Base-by-base conservation (phyloP, 2,797 vertebrate genomes). In the Helostoma temminkii region DNA sequence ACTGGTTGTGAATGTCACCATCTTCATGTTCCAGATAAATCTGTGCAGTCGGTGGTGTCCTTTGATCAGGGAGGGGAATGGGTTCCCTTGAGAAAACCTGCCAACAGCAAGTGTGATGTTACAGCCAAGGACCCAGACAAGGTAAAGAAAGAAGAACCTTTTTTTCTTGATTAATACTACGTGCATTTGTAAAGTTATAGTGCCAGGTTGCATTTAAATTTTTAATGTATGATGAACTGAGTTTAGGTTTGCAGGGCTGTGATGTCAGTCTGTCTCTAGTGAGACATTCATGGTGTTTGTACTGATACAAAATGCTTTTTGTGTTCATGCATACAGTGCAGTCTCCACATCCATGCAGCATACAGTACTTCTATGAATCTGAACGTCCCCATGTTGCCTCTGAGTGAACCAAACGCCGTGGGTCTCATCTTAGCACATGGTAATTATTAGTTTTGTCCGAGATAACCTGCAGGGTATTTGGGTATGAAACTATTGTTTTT, bases 51-150 rank as follows among this genome's bases (percentile, higher is more conserved):
- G 0, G 95, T 97, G 68, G 95, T 97, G 84, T 96, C 96, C 12
- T 98, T 97, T 61, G 96, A 99, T 87, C 95, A 95, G 56, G 97
- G 97, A 45, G 97, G 97, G 36, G 94, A 97, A 76, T 98, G 97
- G 97, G 84, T 93, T 64, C 94, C 94, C 4, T 88, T 98, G 66
- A 88, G 79, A 74, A 96, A 95, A 84, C 97, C 97, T 47, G 92
- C 92, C 60, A 95, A 97, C 86, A 93, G 83, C 75, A 88, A 95
- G 41, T 99, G 97, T 1, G 95, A 97, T 22, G 94, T 94, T 3
- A 96, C 95, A 0, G 91, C 94, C 22, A 95, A 93, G 83, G 95
- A 96, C 84, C 94, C 92, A 71, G 94, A 96, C 0, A 87, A 94
- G 95, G 97, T 98, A 86, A 72, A 52, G 11, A 54, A 26, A 68